These are phyloP conservation scores for Cylas formicarius DNA, from an alignment of 1,140 invertebrate genomes.

Conservation along the genomic window DNA sequence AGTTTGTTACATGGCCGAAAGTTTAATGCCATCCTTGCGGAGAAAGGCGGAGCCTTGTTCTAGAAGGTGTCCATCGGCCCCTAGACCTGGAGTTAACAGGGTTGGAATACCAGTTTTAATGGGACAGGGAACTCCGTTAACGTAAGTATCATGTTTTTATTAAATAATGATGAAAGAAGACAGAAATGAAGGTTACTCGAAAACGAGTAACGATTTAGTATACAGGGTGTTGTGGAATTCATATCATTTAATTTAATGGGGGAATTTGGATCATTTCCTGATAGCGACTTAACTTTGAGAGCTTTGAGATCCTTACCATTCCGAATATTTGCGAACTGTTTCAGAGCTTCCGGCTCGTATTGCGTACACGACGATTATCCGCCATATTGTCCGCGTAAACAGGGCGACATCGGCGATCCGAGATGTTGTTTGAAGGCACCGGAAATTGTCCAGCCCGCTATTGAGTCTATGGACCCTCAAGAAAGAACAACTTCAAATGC, in stretches of 20 bases:
- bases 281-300: too few relatives aligned
- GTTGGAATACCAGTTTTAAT: slow-evolving; percentile 43
- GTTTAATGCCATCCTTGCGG: slow-evolving; percentile 45
- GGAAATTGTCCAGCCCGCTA: slow-evolving; percentile 11
- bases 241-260: too few relatives aligned
- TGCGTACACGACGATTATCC: slow-evolving; percentile 53
- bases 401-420: slow-evolving; percentile 50
- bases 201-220: too few relatives aligned
- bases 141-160: too few relatives aligned
- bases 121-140: slow-evolving; percentile 52
- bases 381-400: slow-evolving; percentile 58
- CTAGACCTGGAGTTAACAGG: slow-evolving; percentile 44
- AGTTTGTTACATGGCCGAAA: slow-evolving; percentile 68
- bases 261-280: too few relatives aligned
- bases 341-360: slow-evolving; percentile 57
- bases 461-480: too few relatives aligned
- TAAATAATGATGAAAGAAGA: too few relatives aligned
- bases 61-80: slow-evolving; percentile 57
- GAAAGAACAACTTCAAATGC: too few relatives aligned
- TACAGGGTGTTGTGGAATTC: too few relatives aligned
- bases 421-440: slow-evolving; percentile 51
- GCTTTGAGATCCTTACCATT: background rate
- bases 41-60: slow-evolving; percentile 58
- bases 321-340: slow-evolving; percentile 18
- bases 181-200: too few relatives aligned